Evolutionary conservation across 1,140 invertebrate genomes (phyloP).

Genomic region (Bombus terrestris): DNA sequence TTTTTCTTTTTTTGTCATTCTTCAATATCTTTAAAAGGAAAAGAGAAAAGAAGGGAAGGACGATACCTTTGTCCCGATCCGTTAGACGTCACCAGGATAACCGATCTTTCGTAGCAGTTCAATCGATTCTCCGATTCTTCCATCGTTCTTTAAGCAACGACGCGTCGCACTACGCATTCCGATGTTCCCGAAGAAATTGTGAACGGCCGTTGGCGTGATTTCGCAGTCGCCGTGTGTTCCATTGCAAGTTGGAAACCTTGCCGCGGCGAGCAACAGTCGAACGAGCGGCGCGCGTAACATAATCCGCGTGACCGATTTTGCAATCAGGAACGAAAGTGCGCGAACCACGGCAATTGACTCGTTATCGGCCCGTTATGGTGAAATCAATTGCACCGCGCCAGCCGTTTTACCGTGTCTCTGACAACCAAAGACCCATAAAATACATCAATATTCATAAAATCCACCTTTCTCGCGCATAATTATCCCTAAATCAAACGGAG

Average conservation of each 20-base stretch:
- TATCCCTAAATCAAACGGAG: neutral
- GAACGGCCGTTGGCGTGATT: slow-evolving; percentile 1
- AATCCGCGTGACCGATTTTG: slow-evolving; percentile 40
- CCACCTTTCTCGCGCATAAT: neutral
- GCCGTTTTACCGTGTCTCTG: neutral
- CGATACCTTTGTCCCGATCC: neutral
- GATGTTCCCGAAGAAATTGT: slow-evolving; percentile 11
- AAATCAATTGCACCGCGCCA: slow-evolving; percentile 29
- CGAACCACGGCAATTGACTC: slow-evolving; percentile 20
- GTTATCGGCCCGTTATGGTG: slow-evolving; percentile 15
- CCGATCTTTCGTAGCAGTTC: neutral
- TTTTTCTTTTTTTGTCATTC: too few species aligned
- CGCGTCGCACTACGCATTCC: slow-evolving; percentile 2
- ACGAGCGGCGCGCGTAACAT: slow-evolving; percentile 17
- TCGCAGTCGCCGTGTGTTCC: neutral
- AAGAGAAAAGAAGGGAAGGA: too few species aligned
- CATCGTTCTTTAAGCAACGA: neutral
- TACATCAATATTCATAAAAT: slow-evolving; percentile 12
- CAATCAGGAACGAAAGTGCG: slow-evolving; percentile 36
- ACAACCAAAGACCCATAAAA: neutral
- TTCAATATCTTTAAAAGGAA: neutral
- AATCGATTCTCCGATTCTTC: neutral
- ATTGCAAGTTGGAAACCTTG: neutral
- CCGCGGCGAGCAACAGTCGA: neutral
- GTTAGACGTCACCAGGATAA: neutral